Evolutionary conservation across 2,113 vertebrate genomes (phyloP).

Genomic region (Myotis yumanensis): DNA sequence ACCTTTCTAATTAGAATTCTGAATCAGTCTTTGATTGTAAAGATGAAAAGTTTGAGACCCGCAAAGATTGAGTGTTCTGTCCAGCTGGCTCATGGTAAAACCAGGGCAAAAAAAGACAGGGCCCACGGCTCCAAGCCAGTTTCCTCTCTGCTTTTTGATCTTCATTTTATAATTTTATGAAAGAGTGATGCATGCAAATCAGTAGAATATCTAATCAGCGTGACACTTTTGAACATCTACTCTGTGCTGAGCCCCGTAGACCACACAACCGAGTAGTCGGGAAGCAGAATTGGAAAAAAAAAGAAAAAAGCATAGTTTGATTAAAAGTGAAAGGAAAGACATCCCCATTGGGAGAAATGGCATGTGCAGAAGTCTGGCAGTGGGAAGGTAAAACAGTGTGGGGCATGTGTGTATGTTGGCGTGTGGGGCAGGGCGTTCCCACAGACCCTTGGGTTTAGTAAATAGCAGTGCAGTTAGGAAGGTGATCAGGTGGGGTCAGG

Average conservation of each 20-base stretch:
- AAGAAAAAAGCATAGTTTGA: not conserved
- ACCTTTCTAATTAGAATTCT: not conserved
- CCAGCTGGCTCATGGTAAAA: not conserved
- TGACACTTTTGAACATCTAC: not conserved
- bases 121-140: too few species aligned
- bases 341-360: not conserved
- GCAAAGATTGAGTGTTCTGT: not conserved
- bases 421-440: fast-evolving
- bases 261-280: not conserved
- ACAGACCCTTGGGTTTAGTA: fast-evolving
- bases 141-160: not conserved
- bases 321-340: not conserved
- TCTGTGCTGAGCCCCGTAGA: not conserved
- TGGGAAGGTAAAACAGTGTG: not conserved
- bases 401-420: not conserved
- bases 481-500: too few species aligned
- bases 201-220: not conserved
- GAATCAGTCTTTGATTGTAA: not conserved
- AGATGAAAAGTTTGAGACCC: not conserved
- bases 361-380: not conserved
- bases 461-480: not conserved
- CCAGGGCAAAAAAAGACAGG: not conserved
- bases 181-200: not conserved
- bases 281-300: not conserved
- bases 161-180: not conserved